A percentile compares a stretch with the other conserved stretches of the same genome.
Conservation (phyloP, 2,888 invertebrate genomes). For the Odontomyia ornata region DNA sequence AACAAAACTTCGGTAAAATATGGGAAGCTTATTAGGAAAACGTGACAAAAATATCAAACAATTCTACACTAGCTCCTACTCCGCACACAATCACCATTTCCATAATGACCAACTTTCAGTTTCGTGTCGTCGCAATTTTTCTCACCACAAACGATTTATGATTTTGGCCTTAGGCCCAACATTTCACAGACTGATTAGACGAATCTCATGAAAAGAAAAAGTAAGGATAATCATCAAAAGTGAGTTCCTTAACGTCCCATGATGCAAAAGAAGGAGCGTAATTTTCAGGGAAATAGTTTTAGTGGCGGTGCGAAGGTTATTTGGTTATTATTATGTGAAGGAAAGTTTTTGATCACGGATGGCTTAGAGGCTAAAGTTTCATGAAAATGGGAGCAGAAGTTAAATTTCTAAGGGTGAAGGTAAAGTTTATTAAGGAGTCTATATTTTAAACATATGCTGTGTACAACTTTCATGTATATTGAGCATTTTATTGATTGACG, state of each 20-base stretch:
- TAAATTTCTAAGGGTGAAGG: too few relatives aligned
- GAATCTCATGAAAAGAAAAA: not conserved
- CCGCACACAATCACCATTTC: not conserved
- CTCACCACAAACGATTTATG: not conserved
- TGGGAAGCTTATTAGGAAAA: not conserved
- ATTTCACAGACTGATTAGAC: not conserved
- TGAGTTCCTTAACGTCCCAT: not conserved
- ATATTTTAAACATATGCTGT: too few relatives aligned
- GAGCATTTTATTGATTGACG: too few relatives aligned
- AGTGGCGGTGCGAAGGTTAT: not conserved
- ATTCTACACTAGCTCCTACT: not conserved
- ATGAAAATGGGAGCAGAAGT: too few relatives aligned
- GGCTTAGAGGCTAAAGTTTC: too few relatives aligned
- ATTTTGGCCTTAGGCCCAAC: not conserved
- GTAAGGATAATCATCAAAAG: not conserved
- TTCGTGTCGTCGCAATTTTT: not conserved
- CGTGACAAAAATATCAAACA: not conserved
- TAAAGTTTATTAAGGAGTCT: too few relatives aligned
- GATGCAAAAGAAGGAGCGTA: not conserved
- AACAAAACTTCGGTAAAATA: too few relatives aligned
- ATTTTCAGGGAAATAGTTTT: conserved; percentile 3
- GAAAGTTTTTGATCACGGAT: too few relatives aligned
- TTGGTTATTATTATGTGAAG: too few relatives aligned
- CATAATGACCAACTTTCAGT: not conserved
- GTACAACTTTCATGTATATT: too few relatives aligned